Conservation (phyloP, 2,888 invertebrate genomes). For the Stictocephala bisonia region DNA sequence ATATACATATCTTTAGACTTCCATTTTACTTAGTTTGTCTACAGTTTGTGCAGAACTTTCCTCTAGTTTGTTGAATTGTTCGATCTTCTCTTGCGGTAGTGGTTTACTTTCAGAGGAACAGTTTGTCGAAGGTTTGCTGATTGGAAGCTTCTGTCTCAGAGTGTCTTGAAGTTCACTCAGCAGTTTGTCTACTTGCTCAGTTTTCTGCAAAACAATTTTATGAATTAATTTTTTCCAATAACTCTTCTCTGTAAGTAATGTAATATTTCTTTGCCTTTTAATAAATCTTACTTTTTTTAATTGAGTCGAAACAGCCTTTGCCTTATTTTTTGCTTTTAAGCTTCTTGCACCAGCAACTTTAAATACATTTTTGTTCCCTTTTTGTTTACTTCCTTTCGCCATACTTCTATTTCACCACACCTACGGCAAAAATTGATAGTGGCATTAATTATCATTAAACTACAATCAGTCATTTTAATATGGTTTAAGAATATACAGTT, state of each 20-base stretch:
- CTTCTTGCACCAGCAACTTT: slow-evolving; percentile 62
- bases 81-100: slow-evolving; percentile 14
- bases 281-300: slow-evolving; percentile 59
- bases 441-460: background rate
- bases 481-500: background rate
- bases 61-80: slow-evolving; percentile 46
- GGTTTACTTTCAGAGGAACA: slow-evolving; percentile 44
- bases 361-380: slow-evolving; percentile 58
- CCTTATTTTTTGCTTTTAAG: slow-evolving; percentile 62
- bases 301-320: slow-evolving; percentile 57
- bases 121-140: no score
- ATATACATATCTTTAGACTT: no score
- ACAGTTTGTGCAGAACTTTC: slow-evolving; percentile 49
- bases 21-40: slow-evolving; percentile 51
- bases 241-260: background rate
- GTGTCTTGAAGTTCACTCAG: slow-evolving; percentile 62
- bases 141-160: slow-evolving; percentile 54
- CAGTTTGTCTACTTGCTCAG: slow-evolving; percentile 62
- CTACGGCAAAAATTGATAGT: slow-evolving; percentile 22
- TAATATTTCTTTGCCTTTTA: background rate
- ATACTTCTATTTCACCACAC: background rate
- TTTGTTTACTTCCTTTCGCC: slow-evolving; percentile 44
- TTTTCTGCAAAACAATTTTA: slow-evolving; percentile 56
- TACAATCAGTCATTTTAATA: background rate
- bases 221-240: background rate